Base-by-base conservation (phyloP, 2,888 invertebrate genomes). In the Caenorhabditis sp. region DNA sequence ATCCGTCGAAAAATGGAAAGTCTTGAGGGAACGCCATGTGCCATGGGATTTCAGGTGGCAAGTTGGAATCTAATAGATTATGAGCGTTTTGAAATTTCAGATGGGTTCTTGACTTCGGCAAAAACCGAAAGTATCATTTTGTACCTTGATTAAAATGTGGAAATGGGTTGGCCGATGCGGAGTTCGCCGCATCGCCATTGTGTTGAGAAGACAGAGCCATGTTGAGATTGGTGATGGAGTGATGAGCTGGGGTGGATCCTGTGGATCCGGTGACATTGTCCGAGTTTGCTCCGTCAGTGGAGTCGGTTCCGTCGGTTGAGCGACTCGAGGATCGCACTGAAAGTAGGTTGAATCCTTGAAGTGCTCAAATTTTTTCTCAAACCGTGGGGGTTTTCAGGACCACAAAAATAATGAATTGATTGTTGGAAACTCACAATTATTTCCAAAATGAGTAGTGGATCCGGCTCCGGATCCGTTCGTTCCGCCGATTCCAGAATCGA, bases 131-230 rank as follows among this genome's bases (percentile, higher is more conserved):
- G 1, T 24, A 0, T 12, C 12, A 54, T 4, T 8, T 12, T 19
- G 4, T 28, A 82, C 82, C 82, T 82, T 82, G 82, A 79, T 82
- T 82, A 54, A 80, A 83, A 24, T 70, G 58, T 6, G 63, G 79
- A 54, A 83, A 83, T 35, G 83, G 75, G 26, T 82, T 82, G 14
- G 82, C 26, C 10, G 75, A 64, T 16, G 38, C 68, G 38, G 54
- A 19, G 22, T 22, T 26, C 12, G 35, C 38, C 38, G 64, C 49
- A 49, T 54, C 74, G 35, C 26, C 44, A 8, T 44, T 35, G 49
- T 76, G 76, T 59, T 86, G 86, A 38, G n/a, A n/a, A n/a, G 82
- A 82, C 19, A 86, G 47, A 8, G 86, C 86, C 74, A 79, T 83
- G 51, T 83, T 86, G 24, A 86, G 72, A 69, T 85, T 86, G 12